Base-by-base conservation (phyloP, 2,888 invertebrate species). In the Odontomyia ornata region DNA sequence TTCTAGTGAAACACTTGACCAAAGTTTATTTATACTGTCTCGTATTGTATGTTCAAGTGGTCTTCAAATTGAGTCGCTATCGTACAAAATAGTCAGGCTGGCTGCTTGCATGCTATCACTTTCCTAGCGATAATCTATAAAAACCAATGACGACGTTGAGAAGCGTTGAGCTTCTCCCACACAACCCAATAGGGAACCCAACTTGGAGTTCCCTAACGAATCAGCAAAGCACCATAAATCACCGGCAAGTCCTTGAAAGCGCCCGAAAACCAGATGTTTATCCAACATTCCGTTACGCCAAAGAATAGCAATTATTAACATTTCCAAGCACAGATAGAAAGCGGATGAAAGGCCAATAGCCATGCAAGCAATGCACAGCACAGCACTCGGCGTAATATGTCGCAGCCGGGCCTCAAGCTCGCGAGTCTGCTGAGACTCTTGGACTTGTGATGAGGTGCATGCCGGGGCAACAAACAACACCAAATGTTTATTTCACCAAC, bases 231-330 rank as follows among this genome's bases (percentile, higher is more conserved):
- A 15, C 30, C 43, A 60, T 73, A 73, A 73, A 73, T 73, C 60
- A 57, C 73, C 57, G 18, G 3, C 72, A 18, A 57, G 60, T 73
- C 73, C 73, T 73, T 73, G 73, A 60, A 21, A 73, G 23, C 73
- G 52, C 3, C 18, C 73, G 36, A 57, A 60, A 57, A 36, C 57
- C 73, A 73, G 73, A 73, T 73, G 30, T 36, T 36, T 25, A 72
- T 11, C 47, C 4, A 47, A 46, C n/a, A n/a, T n/a, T 60, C 60
- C n/a, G n/a, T n/a, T n/a, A n/a, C 60, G 60, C 60, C 9, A 15
- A 5, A 25, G 13, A 43, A 30, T 2, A 46, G n/a, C 69, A 25
- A 25, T 69, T 47, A 43, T 69, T 47, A 69, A 69, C 69, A 69
- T 46, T 69, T 43, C 30, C 18, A 15, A 46, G 15, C 69, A 9